phyloP scores from a whole-genome alignment of 2,888 invertebrate genomes.

The Spodoptera picta region DNA sequence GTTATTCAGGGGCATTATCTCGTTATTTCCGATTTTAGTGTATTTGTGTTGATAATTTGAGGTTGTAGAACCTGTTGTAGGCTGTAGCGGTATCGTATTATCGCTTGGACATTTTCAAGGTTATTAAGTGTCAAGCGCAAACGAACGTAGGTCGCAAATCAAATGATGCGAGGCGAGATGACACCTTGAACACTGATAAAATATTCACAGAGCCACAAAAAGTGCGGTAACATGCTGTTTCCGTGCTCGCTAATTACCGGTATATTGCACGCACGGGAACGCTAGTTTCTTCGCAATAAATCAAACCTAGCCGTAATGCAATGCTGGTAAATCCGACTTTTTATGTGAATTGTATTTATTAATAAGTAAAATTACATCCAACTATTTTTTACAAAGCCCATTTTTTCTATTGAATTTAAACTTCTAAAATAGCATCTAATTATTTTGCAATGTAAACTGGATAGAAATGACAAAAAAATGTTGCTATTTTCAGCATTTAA shows the following conservation, averaged over 20 bases:
- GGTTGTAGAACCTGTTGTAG: constrained; percentile 9
- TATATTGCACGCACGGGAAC: constrained; percentile 36
- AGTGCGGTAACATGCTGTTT: constrained; percentile 43
- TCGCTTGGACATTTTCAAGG: constrained; percentile 76
- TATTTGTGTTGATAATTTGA: constrained; percentile 8
- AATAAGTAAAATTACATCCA: too few species aligned
- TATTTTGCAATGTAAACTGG: too few species aligned
- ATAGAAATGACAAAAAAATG: too few species aligned
- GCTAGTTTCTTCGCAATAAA: constrained; percentile 31
- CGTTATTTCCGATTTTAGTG: constrained; percentile 24
- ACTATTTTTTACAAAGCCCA: too few species aligned
- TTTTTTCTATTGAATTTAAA: too few species aligned
- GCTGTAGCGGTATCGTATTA: constrained; percentile 12
- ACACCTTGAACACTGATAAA: constrained; percentile 72
- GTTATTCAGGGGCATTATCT: constrained; percentile 50
- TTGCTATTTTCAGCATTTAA: too few species aligned
- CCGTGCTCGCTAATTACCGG: constrained; percentile 35
- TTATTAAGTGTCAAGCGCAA: constrained; percentile 75
- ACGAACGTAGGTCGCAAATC: constrained; percentile 71
- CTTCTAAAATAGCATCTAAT: too few species aligned
- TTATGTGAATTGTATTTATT: too few species aligned
- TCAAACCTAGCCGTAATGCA: constrained; percentile 13
- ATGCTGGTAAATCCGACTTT: constrained; percentile 29
- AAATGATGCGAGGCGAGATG: constrained; percentile 75
- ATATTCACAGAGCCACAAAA: constrained; percentile 67